Base-by-base conservation (phyloP, 2,888 invertebrate species). In the Frankliniella fusca region DNA sequence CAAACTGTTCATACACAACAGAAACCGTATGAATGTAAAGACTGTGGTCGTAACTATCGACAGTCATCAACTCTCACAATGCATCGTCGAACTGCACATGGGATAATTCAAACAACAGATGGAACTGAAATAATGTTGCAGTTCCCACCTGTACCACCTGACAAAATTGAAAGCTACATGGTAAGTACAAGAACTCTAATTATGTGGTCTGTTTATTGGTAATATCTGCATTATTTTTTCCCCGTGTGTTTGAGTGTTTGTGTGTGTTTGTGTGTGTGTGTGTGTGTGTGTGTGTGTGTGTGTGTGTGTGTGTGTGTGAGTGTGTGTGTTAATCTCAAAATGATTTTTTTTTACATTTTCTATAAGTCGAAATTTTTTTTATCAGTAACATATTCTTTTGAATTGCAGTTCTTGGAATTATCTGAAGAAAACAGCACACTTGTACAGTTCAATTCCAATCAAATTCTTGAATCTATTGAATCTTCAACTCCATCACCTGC, bases 71-170 rank as follows among this genome's bases (percentile, higher is more conserved):
- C 92, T 0, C 87, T 92, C 23, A 89, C 90, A 80, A 90, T 92
- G 88, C 93, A 93, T 86, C 91, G 91, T 86, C 89, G 91, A 83
- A 90, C 91, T 3, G 90, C 90, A 48, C 92, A 93, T 85, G 90
- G 89, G 0, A 83, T 84, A 12, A 84, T 85, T 48, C 70, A 76
- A 27, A 27, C 70, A 23, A 76, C 70, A 23, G 70, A 76, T 76
- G 70, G 70, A 12, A 27, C 70, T 9, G 70, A 76, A 23, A 76
- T 76, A 27, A 27, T 76, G 23, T 76, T 76, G 27, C 23, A 76
- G 27, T 76, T 76, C 27, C 70, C 70, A 11, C 23, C 70, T 61
- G 61, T 61, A n/a, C 61, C 61, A 61, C 61, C 61, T 20, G 61
- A 61, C 0, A 61, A 61, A 27, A 23, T 27, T 27, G 70, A 76